These are phyloP conservation scores for Yponomeuta plumbellus DNA, from an alignment of 2,888 invertebrate species.

Conservation along the genomic window DNA sequence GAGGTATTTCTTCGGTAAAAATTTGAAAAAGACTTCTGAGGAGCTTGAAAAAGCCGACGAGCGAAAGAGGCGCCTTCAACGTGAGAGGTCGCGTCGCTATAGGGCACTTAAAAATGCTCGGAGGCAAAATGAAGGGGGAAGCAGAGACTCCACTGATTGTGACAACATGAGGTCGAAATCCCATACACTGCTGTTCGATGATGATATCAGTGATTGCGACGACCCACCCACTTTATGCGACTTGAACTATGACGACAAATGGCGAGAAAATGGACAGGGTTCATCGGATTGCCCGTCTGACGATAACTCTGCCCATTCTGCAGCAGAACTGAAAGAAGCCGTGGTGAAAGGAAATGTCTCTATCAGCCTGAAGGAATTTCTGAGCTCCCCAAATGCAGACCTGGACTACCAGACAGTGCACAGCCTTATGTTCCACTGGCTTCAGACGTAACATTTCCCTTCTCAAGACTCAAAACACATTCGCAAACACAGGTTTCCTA, in stretches of 20 bases:
- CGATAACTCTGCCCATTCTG: slow-evolving; percentile 63
- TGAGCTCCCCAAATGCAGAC: slow-evolving; percentile 64
- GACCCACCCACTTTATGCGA: slow-evolving; percentile 68
- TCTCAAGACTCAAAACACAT: slow-evolving; percentile 13
- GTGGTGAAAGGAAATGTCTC: slow-evolving; percentile 36
- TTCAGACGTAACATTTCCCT: slow-evolving; percentile 61
- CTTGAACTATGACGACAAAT: slow-evolving; percentile 57
- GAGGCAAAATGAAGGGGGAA: slow-evolving; percentile 58
- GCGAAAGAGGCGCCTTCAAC: slow-evolving; percentile 60
- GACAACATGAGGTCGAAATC: slow-evolving; percentile 45
- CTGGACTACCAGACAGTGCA: slow-evolving; percentile 69
- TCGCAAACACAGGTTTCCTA: background rate
- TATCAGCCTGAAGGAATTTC: slow-evolving; percentile 55
- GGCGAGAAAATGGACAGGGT: slow-evolving; percentile 44
- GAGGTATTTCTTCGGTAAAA: slow-evolving; percentile 70
- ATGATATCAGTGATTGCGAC: slow-evolving; percentile 60
- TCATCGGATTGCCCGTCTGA: slow-evolving; percentile 63
- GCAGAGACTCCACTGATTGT: slow-evolving; percentile 39
- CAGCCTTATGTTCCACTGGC: slow-evolving; percentile 73
- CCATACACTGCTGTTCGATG: slow-evolving; percentile 43
- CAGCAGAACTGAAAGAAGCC: slow-evolving; percentile 44
- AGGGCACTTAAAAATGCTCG: slow-evolving; percentile 66
- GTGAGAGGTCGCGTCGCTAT: slow-evolving; percentile 64
- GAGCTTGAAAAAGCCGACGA: slow-evolving; percentile 67
- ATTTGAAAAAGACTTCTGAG: slow-evolving; percentile 63